Evolutionary conservation across 37 sponge, comb jelly and placozoan species (phyloP).

Genomic region (Petrosia ficiformis): DNA sequence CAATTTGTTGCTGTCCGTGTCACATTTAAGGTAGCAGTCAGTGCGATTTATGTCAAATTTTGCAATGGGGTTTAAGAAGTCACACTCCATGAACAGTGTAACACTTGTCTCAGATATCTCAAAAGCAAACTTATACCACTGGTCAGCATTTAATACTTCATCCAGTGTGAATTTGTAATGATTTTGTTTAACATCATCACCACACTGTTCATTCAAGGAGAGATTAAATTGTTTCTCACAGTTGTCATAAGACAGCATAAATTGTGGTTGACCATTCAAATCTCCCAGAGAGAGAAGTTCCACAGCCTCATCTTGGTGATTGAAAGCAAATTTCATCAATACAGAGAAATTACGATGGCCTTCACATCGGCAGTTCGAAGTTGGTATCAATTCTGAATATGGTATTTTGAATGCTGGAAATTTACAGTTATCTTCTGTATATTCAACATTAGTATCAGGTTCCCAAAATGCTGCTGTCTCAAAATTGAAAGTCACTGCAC

Average conservation of each 20-base stretch:
- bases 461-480: neutral
- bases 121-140: neutral
- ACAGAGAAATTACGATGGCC: slow-evolving; percentile 23
- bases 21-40: neutral
- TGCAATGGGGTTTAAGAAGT: neutral
- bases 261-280: slow-evolving; percentile 7
- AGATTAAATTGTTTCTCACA: neutral
- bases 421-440: neutral
- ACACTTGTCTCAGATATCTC: neutral
- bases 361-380: neutral
- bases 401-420: neutral
- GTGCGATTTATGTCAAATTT: neutral
- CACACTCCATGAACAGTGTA: neutral
- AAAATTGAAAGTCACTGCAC: neutral
- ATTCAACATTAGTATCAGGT: neutral
- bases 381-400: neutral
- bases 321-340: slow-evolving; percentile 23
- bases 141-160: neutral
- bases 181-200: neutral
- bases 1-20: neutral
- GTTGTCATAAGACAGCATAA: neutral
- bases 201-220: neutral
- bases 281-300: slow-evolving; percentile 26
- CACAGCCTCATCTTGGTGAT: neutral
- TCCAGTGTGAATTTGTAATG: neutral